A percentile compares a stretch with the other conserved stretches of the same genome.
phyloP scores from a whole-genome alignment of 1,140 invertebrate species.

The Sweltsa coloradensis region DNA sequence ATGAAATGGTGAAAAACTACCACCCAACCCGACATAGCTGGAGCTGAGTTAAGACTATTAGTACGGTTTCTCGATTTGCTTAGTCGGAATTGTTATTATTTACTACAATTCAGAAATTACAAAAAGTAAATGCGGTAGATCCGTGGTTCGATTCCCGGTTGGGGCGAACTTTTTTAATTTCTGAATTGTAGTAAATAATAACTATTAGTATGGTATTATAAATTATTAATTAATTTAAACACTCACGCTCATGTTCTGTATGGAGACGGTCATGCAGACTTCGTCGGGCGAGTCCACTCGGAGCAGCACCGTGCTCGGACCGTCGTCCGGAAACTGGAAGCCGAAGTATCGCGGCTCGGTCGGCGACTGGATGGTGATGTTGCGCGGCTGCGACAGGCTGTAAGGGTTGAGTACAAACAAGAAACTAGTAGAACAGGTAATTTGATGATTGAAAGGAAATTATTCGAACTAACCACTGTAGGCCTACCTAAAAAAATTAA shows the following conservation, averaged over 20 bases:
- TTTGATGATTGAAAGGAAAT: constrained; percentile 9
- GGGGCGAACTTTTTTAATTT: too few relatives aligned
- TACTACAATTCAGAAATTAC: too few relatives aligned
- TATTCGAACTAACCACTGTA: too few relatives aligned
- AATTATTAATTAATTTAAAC: neutral
- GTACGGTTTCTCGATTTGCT: too few relatives aligned
- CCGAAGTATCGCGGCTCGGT: constrained; percentile 39
- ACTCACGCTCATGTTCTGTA: constrained; percentile 59
- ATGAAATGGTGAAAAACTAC: too few relatives aligned
- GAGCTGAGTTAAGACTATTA: too few relatives aligned
- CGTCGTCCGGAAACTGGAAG: constrained; percentile 33
- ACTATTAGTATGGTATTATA: constrained; percentile 5
- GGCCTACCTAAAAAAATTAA: too few relatives aligned
- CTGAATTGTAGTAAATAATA: too few relatives aligned
- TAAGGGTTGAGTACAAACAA: neutral
- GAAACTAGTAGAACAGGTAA: constrained; percentile 4
- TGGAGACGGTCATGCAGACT: constrained; percentile 55
- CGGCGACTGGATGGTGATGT: constrained; percentile 31
- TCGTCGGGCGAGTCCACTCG: constrained; percentile 48
- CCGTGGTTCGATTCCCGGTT: too few relatives aligned
- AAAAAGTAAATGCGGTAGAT: too few relatives aligned
- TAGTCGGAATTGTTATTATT: too few relatives aligned
- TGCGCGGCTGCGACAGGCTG: constrained; percentile 18
- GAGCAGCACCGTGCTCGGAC: constrained; percentile 45
- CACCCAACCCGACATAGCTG: too few relatives aligned